Conservation (phyloP, 2,113 vertebrate species). For the Camelus bactrianus region DNA sequence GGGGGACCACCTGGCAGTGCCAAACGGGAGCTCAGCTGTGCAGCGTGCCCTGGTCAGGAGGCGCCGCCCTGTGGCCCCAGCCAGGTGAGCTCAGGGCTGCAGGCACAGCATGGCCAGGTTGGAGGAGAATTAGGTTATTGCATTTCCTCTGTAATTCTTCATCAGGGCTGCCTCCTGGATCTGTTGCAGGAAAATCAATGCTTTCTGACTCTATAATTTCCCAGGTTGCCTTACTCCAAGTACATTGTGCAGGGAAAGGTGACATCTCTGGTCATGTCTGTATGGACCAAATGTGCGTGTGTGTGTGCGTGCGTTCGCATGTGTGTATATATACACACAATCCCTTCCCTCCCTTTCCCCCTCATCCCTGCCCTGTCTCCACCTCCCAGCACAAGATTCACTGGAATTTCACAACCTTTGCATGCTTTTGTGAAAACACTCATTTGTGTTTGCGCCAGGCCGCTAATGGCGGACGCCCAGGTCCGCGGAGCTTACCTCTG, state of each 20-base stretch:
- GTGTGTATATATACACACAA: no score
- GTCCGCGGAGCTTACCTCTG: conserved; percentile 93
- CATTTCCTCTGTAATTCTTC: conserved; percentile 89
- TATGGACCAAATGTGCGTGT: conserved; percentile 78
- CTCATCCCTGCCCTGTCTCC: background rate
- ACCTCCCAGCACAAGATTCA: conserved; percentile 86
- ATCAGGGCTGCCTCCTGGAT: conserved; percentile 85
- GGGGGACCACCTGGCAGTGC: background rate
- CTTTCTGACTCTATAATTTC: conserved; percentile 96
- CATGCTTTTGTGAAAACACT: conserved; percentile 92
- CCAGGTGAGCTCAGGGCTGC: conserved; percentile 71
- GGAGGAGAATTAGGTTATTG: conserved; percentile 88
- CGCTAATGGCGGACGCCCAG: conserved; percentile 97
- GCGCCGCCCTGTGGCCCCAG: background rate
- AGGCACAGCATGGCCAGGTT: conserved; percentile 14
- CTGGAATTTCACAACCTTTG: conserved; percentile 93
- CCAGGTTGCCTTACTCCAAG: conserved; percentile 92
- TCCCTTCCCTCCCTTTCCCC: background rate
- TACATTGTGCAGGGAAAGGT: conserved; percentile 90
- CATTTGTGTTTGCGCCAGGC: conserved; percentile 97
- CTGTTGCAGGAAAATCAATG: conserved; percentile 94
- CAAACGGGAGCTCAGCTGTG: background rate
- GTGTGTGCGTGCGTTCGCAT: background rate
- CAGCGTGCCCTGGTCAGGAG: background rate
- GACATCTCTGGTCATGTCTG: conserved; percentile 93